Conservation (phyloP, 2,113 vertebrate species). For the Xiphophorus couchianus region DNA sequence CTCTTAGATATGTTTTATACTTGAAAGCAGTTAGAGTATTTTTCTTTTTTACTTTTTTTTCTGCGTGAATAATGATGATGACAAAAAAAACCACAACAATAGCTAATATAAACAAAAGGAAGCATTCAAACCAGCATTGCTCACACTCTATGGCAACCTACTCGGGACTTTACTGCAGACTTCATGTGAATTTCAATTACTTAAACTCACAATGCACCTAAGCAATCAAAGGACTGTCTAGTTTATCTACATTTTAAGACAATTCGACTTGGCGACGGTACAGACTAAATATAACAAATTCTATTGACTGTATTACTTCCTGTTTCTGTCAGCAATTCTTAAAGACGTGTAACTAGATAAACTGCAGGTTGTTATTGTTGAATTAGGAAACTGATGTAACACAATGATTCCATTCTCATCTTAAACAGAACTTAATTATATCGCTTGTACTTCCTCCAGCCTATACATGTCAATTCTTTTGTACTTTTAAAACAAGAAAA, state of each 20-base stretch:
- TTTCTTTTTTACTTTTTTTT: too few species aligned
- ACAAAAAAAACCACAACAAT: constrained; percentile 20
- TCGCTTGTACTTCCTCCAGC: not conserved
- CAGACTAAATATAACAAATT: not conserved
- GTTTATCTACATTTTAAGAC: not conserved
- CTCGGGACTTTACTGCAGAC: constrained; percentile 1
- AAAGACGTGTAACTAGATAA: too few species aligned
- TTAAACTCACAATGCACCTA: not conserved
- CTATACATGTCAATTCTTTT: not conserved
- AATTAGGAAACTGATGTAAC: too few species aligned
- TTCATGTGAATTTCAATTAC: constrained; percentile 1
- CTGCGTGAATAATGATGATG: not conserved
- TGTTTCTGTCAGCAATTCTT: too few species aligned
- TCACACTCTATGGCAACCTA: not conserved
- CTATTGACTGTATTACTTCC: too few species aligned
- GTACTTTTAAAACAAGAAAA: not conserved
- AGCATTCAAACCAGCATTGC: not conserved
- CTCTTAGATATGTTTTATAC: too few species aligned
- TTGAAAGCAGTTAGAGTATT: not conserved
- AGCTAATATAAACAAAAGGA: constrained; percentile 19
- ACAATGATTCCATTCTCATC: not conserved
- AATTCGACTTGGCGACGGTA: not conserved
- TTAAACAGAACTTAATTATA: not conserved
- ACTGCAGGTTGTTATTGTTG: too few species aligned
- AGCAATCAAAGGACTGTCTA: not conserved